These are phyloP conservation scores for Acipenser oxyrinchus DNA, from an alignment of 2,797 vertebrate genomes.

Conservation along the genomic window DNA sequence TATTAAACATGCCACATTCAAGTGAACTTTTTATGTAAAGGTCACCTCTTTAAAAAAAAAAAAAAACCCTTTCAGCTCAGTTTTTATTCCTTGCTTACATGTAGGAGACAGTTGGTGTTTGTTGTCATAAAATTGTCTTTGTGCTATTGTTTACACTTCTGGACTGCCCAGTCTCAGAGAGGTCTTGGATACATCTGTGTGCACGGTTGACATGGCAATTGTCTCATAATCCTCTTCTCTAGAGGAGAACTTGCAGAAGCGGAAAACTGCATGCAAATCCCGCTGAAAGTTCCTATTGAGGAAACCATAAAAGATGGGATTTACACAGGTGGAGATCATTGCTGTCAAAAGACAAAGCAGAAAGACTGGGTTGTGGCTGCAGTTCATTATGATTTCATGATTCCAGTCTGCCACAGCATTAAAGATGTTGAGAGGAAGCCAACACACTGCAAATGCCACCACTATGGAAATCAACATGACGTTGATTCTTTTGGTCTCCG, in stretches of 20 bases:
- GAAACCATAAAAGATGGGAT: conserved; percentile 79
- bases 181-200: conserved; percentile 75
- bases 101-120: no score
- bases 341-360: conserved; percentile 74
- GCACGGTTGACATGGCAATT: conserved; percentile 81
- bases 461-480: conserved; percentile 77
- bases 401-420: conserved; percentile 77
- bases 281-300: conserved; percentile 81
- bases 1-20: no score
- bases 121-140: no score
- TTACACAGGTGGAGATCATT: conserved; percentile 78
- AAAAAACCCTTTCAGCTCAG: no score
- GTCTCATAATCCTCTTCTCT: conserved; percentile 74
- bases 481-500: conserved; percentile 72
- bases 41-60: no score
- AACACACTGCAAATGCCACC: conserved; percentile 73
- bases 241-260: conserved; percentile 64
- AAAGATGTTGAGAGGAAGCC: conserved; percentile 77
- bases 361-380: conserved; percentile 73
- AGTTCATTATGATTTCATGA: conserved; percentile 64
- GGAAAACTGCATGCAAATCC: conserved; percentile 69
- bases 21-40: no score
- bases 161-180: conserved; percentile 69
- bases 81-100: no score
- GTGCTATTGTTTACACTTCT: conserved; percentile 17